Base-by-base conservation (phyloP, 2,113 vertebrate species). In the Limnothrissa miodon region DNA sequence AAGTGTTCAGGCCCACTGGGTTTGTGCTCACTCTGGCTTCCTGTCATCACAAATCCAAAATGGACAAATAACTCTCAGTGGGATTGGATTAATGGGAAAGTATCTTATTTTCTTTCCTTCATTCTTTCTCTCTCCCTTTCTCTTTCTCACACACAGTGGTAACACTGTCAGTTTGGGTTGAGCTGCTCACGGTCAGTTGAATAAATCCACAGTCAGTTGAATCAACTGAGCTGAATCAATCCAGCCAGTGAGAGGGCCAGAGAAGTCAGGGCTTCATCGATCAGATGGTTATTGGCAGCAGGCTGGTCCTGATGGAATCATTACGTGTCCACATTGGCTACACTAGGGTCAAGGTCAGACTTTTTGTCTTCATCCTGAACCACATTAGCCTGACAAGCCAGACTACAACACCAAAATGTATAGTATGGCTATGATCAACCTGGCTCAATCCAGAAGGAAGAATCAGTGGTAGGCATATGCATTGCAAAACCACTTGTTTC, bases 191-290 rank as follows among this genome's bases (percentile, higher is more conserved):
- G 36, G 53, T 46, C 62, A 25, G 82, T 83, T 59, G 78, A 17
- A n/a, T n/a, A n/a, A n/a, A n/a, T n/a, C n/a, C n/a, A n/a, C n/a
- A n/a, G n/a, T n/a, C n/a, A n/a, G n/a, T n/a, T n/a, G n/a, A n/a
- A n/a, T n/a, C n/a, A 80, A n/a, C 70, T 83, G 74, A 25, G 39
- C 56, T 62, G 80, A 82, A 85, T 85, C 87, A 44, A 82, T 87
- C n/a, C 66, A 74, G 66, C 66, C 66, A 74, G 36, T 74, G 66
- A 23, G 33, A 74, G 29, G 66, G 10, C 66, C 3, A 17, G 13
- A 33, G 48, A 25, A 39, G 59, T 10, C 78, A 78, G 79, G 82
- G 78, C 59, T 48, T 82, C 80, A 88, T 79, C 83, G 87, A 85
- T 88, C 82, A 84, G 78, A 39, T 80, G 56, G 48, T 78, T 5